A percentile compares a stretch with the other conserved stretches of the same genome.
Evolutionary conservation across 2,113 vertebrate species (phyloP).

Genomic region (Syrrhaptes paradoxus): DNA sequence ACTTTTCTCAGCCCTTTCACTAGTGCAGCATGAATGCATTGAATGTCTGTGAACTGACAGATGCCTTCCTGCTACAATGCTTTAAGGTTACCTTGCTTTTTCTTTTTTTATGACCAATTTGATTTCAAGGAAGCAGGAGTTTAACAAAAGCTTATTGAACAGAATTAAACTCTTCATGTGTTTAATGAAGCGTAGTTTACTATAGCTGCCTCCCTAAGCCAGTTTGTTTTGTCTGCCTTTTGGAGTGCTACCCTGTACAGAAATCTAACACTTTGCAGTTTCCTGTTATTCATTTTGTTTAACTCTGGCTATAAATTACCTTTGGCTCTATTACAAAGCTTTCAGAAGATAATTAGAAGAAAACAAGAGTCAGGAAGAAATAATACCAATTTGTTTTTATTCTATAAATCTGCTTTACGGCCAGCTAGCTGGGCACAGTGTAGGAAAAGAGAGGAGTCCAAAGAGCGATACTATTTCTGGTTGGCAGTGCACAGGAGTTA

Average conservation of each 20-base stretch:
- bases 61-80: neutral
- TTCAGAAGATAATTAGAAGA: slow-evolving; percentile 57
- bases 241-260: slow-evolving; percentile 30
- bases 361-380: slow-evolving; percentile 29
- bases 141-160: slow-evolving; percentile 32
- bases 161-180: slow-evolving; percentile 20
- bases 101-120: slow-evolving; percentile 41
- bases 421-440: neutral
- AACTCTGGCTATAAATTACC: slow-evolving; percentile 50
- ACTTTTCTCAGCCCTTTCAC: neutral
- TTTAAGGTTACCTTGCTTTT: slow-evolving; percentile 7
- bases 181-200: slow-evolving; percentile 55
- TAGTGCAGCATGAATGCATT: neutral
- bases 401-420: slow-evolving; percentile 34
- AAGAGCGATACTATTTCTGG: neutral
- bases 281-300: slow-evolving; percentile 43
- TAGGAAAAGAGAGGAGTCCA: neutral
- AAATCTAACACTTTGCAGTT: slow-evolving; percentile 59
- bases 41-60: neutral
- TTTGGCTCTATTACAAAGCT: slow-evolving; percentile 47
- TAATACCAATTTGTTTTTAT: slow-evolving; percentile 32
- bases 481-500: neutral
- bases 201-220: slow-evolving; percentile 23
- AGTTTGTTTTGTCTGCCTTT: slow-evolving; percentile 57
- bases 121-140: slow-evolving; percentile 40